Evolutionary conservation across 2,888 invertebrate genomes (phyloP).

Genomic region (Aleiodes alternator): DNA sequence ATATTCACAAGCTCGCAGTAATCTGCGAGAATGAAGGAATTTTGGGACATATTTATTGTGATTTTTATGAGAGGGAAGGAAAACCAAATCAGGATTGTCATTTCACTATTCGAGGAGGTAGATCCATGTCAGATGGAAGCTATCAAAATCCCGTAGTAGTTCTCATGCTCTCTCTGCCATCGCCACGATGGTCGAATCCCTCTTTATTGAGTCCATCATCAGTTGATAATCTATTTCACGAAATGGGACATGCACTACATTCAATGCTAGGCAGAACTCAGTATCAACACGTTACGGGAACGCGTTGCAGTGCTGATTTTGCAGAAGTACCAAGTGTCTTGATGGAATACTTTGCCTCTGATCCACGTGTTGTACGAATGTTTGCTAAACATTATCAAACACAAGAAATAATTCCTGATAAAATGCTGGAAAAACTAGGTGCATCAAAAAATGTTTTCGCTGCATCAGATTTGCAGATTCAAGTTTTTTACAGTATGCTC

Average conservation of each 20-base stretch:
- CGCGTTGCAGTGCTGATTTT: conserved; percentile 97
- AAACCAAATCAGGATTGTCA: conserved; percentile 99
- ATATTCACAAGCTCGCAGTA: conserved; percentile 95
- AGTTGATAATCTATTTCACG: conserved; percentile 98
- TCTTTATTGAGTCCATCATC: conserved; percentile 88
- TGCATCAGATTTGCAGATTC: conserved; percentile 92
- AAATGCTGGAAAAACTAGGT: conserved; percentile 87
- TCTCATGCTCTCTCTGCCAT: conserved; percentile 90
- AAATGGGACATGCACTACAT: conserved; percentile 99
- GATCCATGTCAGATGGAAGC: conserved; percentile 83
- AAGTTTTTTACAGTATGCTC: conserved; percentile 93
- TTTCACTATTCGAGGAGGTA: conserved; percentile 97
- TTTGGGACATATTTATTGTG: conserved; percentile 97
- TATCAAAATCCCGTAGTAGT: conserved; percentile 96
- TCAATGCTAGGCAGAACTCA: conserved; percentile 97
- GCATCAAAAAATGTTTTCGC: conserved; percentile 91
- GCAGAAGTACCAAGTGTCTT: conserved; percentile 99
- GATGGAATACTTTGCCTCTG: conserved; percentile 98
- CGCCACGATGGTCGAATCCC: conserved; percentile 85
- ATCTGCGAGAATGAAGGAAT: conserved; percentile 87
- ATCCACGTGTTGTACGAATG: conserved; percentile 87
- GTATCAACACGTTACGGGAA: conserved; percentile 98
- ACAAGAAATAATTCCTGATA: conserved; percentile 87
- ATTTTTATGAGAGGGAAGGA: conserved; percentile 93
- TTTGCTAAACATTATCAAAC: conserved; percentile 96